Conservation (phyloP, 2,113 vertebrate species). For the Dendrocopos noguchii region DNA sequence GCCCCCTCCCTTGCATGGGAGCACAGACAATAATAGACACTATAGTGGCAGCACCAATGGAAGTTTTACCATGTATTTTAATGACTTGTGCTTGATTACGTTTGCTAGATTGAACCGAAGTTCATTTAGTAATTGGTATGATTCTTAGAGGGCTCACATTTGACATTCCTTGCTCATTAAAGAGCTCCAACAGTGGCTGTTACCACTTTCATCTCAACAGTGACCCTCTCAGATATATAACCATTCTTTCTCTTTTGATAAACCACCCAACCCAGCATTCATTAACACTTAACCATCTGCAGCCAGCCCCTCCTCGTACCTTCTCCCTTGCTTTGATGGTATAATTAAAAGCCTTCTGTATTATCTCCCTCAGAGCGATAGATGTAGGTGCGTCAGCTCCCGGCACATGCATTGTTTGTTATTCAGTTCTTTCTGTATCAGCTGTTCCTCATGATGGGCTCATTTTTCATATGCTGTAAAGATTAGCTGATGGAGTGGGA, state of each 20-base stretch:
- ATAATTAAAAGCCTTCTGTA: conserved; percentile 44
- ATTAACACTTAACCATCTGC: conserved; percentile 63
- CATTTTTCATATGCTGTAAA: conserved; percentile 58
- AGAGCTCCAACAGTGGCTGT: conserved; percentile 39
- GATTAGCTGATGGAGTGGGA: conserved; percentile 48
- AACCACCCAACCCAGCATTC: conserved; percentile 38
- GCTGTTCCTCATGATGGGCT: neutral
- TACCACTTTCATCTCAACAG: conserved; percentile 49
- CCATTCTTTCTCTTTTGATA: conserved; percentile 46
- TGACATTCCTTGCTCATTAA: conserved; percentile 58
- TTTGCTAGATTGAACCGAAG: conserved; percentile 11
- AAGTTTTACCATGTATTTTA: conserved; percentile 51
- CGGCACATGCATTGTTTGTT: conserved; percentile 5
- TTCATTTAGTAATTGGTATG: conserved; percentile 60
- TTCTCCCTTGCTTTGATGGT: conserved; percentile 56
- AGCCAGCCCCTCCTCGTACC: conserved; percentile 45
- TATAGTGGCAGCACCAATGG: conserved; percentile 26
- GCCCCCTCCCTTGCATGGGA: conserved; percentile 22
- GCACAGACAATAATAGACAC: conserved; percentile 16
- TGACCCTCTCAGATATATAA: conserved; percentile 43
- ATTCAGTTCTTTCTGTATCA: conserved; percentile 1
- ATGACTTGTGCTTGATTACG: conserved; percentile 62
- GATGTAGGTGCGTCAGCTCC: conserved; percentile 19
- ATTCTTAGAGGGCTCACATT: conserved; percentile 28
- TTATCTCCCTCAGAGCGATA: conserved; percentile 20